Evolutionary conservation across 2,113 vertebrate genomes (phyloP).

Genomic region (Ibidorhyncha struthersii): DNA sequence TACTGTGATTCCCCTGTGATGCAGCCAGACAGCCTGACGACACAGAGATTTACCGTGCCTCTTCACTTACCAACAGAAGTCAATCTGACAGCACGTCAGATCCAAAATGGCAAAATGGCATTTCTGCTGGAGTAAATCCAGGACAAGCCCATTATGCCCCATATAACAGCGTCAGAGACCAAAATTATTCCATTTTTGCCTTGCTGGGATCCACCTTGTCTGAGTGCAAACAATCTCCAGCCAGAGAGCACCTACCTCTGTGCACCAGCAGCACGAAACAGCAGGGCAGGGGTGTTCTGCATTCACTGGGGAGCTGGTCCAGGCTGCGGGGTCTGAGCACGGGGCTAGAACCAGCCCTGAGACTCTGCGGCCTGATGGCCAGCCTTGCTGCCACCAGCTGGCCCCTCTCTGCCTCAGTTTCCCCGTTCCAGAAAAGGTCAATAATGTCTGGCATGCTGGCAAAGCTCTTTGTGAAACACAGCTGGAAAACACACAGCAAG

Average conservation of each 20-base stretch:
- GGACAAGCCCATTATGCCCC: not conserved
- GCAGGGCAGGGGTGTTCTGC: not conserved
- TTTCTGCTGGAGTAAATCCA: not conserved
- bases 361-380: not conserved
- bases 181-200: not conserved
- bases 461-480: not conserved
- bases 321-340: rapidly evolving
- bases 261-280: not conserved
- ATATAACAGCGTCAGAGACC: not conserved
- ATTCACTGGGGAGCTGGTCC: not conserved
- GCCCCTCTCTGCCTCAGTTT: not conserved
- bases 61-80: not conserved
- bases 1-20: rapidly evolving
- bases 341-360: not conserved
- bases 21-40: not conserved
- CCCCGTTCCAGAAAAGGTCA: not conserved
- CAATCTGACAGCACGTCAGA: not conserved
- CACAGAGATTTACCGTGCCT: not conserved
- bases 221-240: rapidly evolving
- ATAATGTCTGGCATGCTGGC: not conserved
- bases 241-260: not conserved
- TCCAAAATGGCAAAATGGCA: not conserved
- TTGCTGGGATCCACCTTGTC: not conserved
- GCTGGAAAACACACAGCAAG: not conserved
- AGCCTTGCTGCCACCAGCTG: not conserved